Evolutionary conservation across 2,888 invertebrate species (phyloP), one percentile per base, ranked within the genome.

Genomic region (Eupeodes latifasciatus): DNA sequence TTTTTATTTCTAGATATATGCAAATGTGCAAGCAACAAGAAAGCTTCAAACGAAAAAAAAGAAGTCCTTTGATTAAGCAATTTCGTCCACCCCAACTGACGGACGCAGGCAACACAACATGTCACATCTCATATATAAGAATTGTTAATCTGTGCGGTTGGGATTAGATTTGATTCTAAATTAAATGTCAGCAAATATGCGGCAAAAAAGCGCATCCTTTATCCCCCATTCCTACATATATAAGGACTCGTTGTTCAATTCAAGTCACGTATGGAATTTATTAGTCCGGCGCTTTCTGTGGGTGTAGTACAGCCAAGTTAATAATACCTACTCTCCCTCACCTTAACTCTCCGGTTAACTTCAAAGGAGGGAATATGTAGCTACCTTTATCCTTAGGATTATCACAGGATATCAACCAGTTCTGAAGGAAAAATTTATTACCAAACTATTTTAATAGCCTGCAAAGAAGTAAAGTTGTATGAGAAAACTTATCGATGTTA

Each of bases 91-190:
- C 44, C 59, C 47, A 7, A 59, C n/a, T 44, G 40, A 67, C 59
- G 40, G 57, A 57, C 69, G 67, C 76, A 81, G 81, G 80, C 76
- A 87, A 64, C 71, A 55, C 72, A 81, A 72, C 40, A 40, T 57
- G 79, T 81, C 77, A 84, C 80, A 77, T 77, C 27, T 27, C 27
- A 27, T 27, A 27, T 27, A 77, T 67, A 81, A 87, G 84, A 80
- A 84, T 84, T 87, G 87, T 87, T 87, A 87, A 87, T 84, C 87
- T 84, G 84, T 55, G 79, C 40, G 40, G 40, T 7, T 72, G 40
- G 84, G 87, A 84, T 84, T 87, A 81, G 87, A 84, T 87, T 87
- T 87, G 84, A 87, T 77, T 87, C 80, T 74, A 87, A 81, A 87
- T 87, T 76, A 87, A 87, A 84, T 80, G 80, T 80, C 66, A 72